Base-by-base conservation (phyloP, 2,113 vertebrate genomes). In the Daphoenositta chrysoptera region DNA sequence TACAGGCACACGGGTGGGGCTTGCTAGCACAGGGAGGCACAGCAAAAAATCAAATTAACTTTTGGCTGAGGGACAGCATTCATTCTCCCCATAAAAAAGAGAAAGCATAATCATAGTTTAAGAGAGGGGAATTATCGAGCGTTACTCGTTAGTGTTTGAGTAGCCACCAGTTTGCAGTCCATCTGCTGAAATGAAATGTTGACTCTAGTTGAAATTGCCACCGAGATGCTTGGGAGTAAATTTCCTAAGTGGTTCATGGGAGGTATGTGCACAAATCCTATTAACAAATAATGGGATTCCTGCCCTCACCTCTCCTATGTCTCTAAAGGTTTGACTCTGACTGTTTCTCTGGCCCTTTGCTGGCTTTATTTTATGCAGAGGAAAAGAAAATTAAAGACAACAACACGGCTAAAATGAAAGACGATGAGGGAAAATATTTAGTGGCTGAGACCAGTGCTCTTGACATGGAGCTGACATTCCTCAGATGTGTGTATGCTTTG, bases 401-500 rank as follows among this genome's bases (percentile, higher is more conserved):
- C 27, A 89, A 83, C 28, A 93, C 91, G 92, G 44, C 80, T 78
- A 93, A 87, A 90, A 75, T 7, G 11, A 66, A 91, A 79, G 68
- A 95, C 90, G 93, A 86, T 58, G 73, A 97, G 95, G 91, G 92
- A 82, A 70, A 87, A 42, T 96, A 94, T 73, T 87, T 96, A 89
- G 85, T 95, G 56, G 60, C 51, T 89, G 84, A 93, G 82, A 96
- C 86, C 93, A 96, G 86, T 76, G 91, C 85, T 96, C 85, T 93
- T 93, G 93, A 93, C 79, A 92, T 54, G 63, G 93, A 97, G 73
- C 89, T 89, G 96, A 97, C 96, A 94, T 93, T 97, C 94, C 92
- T 97, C 94, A 93, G 93, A 94, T 94, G 21, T 92, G 61, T 89
- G 75, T 94, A 78, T 91, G 94, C 96, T 97, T 97, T 97, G 97